Percentiles rank a stretch among this genome's conserved stretches.
These are phyloP conservation scores for Elegia similella DNA, from an alignment of 2,888 invertebrate species.

Conservation along the genomic window DNA sequence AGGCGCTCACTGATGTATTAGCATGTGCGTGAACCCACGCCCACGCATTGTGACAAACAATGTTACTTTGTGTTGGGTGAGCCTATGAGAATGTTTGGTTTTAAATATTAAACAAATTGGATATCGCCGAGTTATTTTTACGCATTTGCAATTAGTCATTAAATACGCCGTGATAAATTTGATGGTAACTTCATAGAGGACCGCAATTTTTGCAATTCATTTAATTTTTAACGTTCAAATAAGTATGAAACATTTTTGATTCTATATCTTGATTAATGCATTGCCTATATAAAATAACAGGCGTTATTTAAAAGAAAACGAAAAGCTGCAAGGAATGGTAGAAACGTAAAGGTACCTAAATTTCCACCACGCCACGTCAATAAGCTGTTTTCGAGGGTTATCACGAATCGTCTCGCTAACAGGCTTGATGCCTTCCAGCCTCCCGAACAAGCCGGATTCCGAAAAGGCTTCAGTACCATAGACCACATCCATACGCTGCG, in stretches of 20 bases:
- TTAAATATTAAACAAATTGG: conserved; percentile 79
- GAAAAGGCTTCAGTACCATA: too few species aligned
- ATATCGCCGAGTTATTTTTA: conserved; percentile 69
- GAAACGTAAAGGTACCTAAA: too few species aligned
- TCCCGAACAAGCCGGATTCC: too few species aligned
- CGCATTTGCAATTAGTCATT: conserved; percentile 64
- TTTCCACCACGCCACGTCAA: too few species aligned
- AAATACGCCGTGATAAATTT: conserved; percentile 53
- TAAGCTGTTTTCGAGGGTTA: too few species aligned
- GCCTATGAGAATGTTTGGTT: conserved; percentile 77
- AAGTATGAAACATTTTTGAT: neutral
- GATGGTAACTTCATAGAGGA: conserved; percentile 44
- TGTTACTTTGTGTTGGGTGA: neutral
- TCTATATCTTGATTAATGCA: neutral
- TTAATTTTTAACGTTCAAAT: conserved; percentile 11
- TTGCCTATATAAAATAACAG: neutral
- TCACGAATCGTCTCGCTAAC: too few species aligned
- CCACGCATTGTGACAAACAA: neutral
- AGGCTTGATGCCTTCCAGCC: too few species aligned
- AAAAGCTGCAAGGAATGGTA: too few species aligned
- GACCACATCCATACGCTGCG: too few species aligned
- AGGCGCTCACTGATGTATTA: neutral
- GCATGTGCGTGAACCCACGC: neutral
- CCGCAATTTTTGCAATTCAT: conserved; percentile 33
- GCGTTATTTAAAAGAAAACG: neutral